These are phyloP conservation scores for Tragopan temminckii DNA, from an alignment of 2,797 vertebrate genomes.

Conservation along the genomic window DNA sequence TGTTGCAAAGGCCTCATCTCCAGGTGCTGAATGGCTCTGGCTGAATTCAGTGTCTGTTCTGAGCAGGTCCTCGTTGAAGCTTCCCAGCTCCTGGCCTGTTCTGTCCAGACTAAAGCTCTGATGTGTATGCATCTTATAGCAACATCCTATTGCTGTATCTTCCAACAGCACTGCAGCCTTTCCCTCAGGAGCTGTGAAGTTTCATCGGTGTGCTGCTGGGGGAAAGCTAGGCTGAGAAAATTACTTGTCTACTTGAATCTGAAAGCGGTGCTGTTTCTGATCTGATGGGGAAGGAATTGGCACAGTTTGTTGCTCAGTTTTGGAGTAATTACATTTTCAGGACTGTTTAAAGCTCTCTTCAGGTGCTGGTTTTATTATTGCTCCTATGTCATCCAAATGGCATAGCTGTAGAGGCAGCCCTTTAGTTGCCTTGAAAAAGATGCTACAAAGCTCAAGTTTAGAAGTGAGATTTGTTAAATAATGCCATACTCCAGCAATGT, in stretches of 20 bases:
- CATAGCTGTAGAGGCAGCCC: not conserved
- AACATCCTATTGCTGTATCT: not conserved
- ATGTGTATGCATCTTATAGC: not conserved
- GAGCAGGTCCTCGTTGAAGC: not conserved
- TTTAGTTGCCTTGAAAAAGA: not conserved
- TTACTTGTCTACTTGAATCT: not conserved
- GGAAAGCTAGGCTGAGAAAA: not conserved
- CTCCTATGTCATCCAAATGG: not conserved
- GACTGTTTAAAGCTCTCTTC: not conserved
- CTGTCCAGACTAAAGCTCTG: not conserved
- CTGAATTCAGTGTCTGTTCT: not conserved
- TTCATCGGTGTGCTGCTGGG: not conserved
- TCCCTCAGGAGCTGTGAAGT: not conserved
- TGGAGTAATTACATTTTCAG: not conserved
- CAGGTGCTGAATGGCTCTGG: not conserved
- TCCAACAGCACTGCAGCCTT: rapidly evolving
- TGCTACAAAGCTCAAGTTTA: not conserved
- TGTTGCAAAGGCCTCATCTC: not conserved
- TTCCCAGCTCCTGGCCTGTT: not conserved
- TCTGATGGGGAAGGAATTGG: not conserved
- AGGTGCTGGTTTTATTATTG: not conserved
- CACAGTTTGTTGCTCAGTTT: not conserved
- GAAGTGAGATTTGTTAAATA: not conserved
- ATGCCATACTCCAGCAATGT: not conserved
- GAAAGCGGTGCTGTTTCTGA: not conserved